Evolutionary conservation across 2,888 invertebrate species (phyloP), one percentile per base, ranked within the genome.

Genomic region (Drosophila cracens): DNA sequence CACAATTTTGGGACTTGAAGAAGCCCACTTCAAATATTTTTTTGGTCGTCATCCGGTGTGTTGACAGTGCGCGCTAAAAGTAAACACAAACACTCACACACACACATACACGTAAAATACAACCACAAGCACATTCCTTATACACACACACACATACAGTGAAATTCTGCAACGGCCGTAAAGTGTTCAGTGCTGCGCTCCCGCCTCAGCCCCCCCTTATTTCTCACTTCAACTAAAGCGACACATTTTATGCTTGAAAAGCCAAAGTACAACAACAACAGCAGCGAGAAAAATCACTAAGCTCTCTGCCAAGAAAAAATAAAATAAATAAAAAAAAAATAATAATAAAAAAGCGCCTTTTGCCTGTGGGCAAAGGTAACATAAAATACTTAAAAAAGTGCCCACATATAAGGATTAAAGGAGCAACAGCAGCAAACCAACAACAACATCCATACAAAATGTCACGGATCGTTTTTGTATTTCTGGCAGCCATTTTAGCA

Each of bases 401-500:
- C 70, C 27, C 54, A 78, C 66, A 71, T 52, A 74, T 71, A 71
- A 66, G 79, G 79, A 81, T 81, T 78, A 79, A 56, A 63, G 76
- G 34, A 68, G 61, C 61, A 43, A 18, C 48, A 66, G 46, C 36
- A 38, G 18, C 52, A 65, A 40, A 34, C 40, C 4, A 79, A 51
- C 49, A 40, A 62, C n/a, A 59, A 65, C 34, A 52, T 54, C 54
- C 53, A 31, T 57, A 36, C 64, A 79, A 61, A 76, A 84, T 91
- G 91, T 82, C 81, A 77, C 83, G 82, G 87, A 87, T 90, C 89
- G 77, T 89, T 86, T 83, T 87, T 79, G 82, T 84, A 76, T 84
- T 90, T 79, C 74, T 88, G 76, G 90, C 88, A 76, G 89, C 89
- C 84, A 92, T 91, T 72, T 92, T 92, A 91, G 82, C 91, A 91